Conservation (phyloP, 1,140 invertebrate genomes). For the Aphelenchoides besseyi region DNA sequence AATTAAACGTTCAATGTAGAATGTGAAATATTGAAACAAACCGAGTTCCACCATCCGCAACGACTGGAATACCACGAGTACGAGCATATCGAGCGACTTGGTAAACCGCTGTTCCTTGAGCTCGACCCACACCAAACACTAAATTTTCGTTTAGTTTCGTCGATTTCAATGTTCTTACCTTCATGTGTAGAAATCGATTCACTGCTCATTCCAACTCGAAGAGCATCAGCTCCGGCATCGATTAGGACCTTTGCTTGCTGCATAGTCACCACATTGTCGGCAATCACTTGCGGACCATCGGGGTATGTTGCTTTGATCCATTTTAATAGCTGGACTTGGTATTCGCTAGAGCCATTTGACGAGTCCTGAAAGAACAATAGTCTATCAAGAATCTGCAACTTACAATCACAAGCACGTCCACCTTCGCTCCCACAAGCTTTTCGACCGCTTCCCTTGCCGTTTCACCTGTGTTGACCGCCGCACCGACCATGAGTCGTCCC, state of each 20-base stretch:
- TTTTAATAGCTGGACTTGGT: conserved; percentile 90
- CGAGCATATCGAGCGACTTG: conserved; percentile 85
- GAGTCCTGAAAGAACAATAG: conserved; percentile 73
- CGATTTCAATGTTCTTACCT: conserved; percentile 14
- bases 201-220: conserved; percentile 96
- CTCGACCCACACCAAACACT: conserved; percentile 95
- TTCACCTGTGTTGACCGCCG: conserved; percentile 77
- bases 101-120: conserved; percentile 80
- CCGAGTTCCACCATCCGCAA: conserved; percentile 95
- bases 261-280: conserved; percentile 91
- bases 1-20: not conserved
- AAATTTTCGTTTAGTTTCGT: not conserved
- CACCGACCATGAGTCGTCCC: conserved; percentile 91
- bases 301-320: conserved; percentile 84
- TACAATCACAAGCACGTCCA: conserved; percentile 88
- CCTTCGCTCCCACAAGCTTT: conserved; percentile 79
- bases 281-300: conserved; percentile 84
- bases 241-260: conserved; percentile 93
- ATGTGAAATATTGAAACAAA: conserved; percentile 83
- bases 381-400: conserved; percentile 35
- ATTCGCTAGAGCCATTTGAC: conserved; percentile 96
- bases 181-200: conserved; percentile 93
- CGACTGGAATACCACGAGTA: conserved; percentile 83
- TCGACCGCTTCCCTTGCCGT: conserved; percentile 75
- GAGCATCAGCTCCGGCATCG: conserved; percentile 87